Evolutionary conservation across 2,888 invertebrate species (phyloP).

Genomic region (Xestia ashworthii): DNA sequence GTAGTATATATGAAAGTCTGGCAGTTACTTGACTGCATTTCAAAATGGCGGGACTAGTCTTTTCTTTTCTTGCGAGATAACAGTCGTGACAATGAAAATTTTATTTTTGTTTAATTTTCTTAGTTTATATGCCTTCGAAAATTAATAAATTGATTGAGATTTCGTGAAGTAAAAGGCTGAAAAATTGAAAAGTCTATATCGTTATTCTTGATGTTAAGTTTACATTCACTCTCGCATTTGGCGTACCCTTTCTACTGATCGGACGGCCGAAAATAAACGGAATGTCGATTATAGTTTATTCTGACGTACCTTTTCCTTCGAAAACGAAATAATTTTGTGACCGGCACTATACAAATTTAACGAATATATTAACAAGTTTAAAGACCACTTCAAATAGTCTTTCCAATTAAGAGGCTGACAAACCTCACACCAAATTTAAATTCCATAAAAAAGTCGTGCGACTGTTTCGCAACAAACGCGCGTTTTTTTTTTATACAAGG

Average conservation of each 20-base stretch:
- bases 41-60: constrained; percentile 45
- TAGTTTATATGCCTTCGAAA: background rate
- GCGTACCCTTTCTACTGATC: background rate
- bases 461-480: constrained; percentile 15
- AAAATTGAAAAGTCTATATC: background rate
- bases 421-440: background rate
- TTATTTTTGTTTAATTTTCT: background rate
- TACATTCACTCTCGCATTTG: background rate
- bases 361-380: constrained; percentile 33
- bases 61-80: constrained; percentile 7
- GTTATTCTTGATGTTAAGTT: background rate
- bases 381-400: constrained; percentile 24
- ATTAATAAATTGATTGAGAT: background rate
- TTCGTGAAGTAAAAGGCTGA: constrained; percentile 23
- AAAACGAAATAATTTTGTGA: constrained; percentile 10
- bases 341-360: constrained; percentile 10
- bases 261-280: background rate
- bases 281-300: background rate
- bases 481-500: background rate
- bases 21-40: constrained; percentile 26
- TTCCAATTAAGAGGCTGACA: constrained; percentile 29
- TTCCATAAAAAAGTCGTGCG: constrained; percentile 12
- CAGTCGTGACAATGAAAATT: constrained; percentile 2
- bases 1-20: constrained; percentile 31
- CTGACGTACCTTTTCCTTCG: constrained; percentile 6